These are phyloP conservation scores for Ptilorrhoa leucosticta DNA, from an alignment of 2,113 vertebrate species.

Conservation along the genomic window DNA sequence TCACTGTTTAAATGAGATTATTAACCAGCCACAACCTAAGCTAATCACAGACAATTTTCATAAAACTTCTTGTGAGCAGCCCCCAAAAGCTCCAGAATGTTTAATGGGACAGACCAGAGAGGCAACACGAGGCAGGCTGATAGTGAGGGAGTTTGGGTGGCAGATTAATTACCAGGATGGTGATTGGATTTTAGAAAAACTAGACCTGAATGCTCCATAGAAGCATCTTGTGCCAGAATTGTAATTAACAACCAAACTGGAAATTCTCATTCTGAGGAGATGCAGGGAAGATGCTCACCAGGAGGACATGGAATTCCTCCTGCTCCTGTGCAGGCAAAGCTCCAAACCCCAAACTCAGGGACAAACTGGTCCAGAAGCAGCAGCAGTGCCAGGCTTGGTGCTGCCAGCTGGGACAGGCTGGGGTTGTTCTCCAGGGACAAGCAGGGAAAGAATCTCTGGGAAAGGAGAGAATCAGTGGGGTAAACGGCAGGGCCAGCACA, in stretches of 20 bases:
- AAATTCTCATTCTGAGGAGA: not conserved
- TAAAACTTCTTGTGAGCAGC: not conserved
- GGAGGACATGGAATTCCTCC: not conserved
- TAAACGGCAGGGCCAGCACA: not conserved
- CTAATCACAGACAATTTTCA: not conserved
- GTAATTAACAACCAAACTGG: not conserved
- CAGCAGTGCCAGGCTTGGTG: not conserved
- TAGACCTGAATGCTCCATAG: not conserved
- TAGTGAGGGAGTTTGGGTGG: rapidly evolving
- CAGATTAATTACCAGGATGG: not conserved
- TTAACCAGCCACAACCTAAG: not conserved
- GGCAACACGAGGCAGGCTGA: not conserved
- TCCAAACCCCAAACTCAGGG: not conserved
- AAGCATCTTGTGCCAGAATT: rapidly evolving
- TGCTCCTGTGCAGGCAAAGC: not conserved
- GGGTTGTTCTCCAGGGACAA: not conserved
- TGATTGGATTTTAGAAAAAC: not conserved
- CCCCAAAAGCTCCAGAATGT: not conserved
- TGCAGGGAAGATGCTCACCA: not conserved
- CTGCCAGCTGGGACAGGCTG: not conserved
- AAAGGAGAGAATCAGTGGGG: not conserved
- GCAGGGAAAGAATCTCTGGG: not conserved
- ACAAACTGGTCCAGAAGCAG: not conserved
- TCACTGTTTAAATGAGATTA: not conserved
- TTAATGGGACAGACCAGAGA: not conserved